Evolutionary conservation across 1,140 invertebrate genomes (phyloP).

Genomic region (Melanaphis sacchari): DNA sequence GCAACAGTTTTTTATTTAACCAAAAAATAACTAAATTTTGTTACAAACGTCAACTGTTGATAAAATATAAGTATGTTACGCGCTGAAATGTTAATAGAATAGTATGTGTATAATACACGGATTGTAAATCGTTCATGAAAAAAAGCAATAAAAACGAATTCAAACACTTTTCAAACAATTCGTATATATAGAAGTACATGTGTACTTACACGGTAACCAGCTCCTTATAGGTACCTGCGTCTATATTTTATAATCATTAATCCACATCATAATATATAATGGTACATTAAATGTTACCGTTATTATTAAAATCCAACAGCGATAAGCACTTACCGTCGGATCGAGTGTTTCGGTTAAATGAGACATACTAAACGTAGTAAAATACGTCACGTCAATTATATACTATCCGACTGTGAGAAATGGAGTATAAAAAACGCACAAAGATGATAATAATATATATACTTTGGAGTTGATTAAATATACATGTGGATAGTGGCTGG

Average conservation of each 20-base stretch:
- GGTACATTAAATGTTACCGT: neutral
- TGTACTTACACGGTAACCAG: neutral
- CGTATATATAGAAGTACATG: neutral
- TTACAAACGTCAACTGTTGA: neutral
- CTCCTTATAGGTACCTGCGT: neutral
- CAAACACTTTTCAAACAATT: neutral
- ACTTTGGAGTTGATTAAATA: neutral
- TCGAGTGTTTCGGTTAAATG: neutral
- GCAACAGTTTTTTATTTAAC: neutral
- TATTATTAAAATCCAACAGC: neutral
- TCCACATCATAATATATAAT: neutral
- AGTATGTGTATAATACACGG: neutral
- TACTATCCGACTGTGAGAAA: neutral
- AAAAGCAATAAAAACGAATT: neutral
- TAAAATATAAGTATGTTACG: neutral
- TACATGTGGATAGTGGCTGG: neutral
- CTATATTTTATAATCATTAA: conserved; percentile 8
- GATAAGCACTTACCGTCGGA: neutral
- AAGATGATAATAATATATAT: neutral
- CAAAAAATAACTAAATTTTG: neutral
- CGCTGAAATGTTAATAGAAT: neutral
- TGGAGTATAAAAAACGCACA: neutral
- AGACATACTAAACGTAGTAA: neutral
- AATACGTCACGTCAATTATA: neutral
- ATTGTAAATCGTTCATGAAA: neutral